Percentiles rank a stretch among this genome's conserved stretches.
These are phyloP conservation scores for Sebastiscus tertius DNA, from an alignment of 2,797 vertebrate genomes.

Conservation along the genomic window DNA sequence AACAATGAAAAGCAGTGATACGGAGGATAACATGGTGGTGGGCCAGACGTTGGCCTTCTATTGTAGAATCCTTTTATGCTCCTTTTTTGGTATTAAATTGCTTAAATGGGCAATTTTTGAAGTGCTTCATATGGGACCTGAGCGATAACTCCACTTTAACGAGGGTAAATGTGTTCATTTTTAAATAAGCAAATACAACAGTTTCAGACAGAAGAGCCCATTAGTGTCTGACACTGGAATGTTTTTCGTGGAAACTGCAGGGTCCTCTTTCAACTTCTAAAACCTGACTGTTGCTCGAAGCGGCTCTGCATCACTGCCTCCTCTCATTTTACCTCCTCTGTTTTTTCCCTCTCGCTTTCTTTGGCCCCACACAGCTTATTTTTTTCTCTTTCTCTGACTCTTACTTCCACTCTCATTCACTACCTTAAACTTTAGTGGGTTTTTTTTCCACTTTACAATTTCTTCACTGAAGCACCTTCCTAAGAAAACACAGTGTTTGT, in stretches of 20 bases:
- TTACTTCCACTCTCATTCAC: background rate
- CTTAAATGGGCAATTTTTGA: background rate
- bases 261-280: conserved; percentile 33
- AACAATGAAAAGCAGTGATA: background rate
- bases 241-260: conserved; percentile 23
- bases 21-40: background rate
- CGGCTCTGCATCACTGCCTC: conserved; percentile 13
- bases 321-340: conserved; percentile 8
- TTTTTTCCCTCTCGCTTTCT: background rate
- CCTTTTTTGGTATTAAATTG: background rate
- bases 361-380: background rate
- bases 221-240: conserved; percentile 13
- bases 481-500: background rate
- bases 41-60: background rate
- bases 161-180: background rate
- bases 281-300: conserved; percentile 23
- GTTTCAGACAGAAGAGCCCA: background rate
- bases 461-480: background rate
- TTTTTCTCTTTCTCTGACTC: background rate
- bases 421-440: background rate
- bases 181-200: background rate
- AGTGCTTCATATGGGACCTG: background rate
- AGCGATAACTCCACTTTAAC: background rate
- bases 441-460: background rate
- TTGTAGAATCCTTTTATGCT: background rate